Conservation (phyloP, 2,797 vertebrate species). For the Ctenosaura bakeri region DNA sequence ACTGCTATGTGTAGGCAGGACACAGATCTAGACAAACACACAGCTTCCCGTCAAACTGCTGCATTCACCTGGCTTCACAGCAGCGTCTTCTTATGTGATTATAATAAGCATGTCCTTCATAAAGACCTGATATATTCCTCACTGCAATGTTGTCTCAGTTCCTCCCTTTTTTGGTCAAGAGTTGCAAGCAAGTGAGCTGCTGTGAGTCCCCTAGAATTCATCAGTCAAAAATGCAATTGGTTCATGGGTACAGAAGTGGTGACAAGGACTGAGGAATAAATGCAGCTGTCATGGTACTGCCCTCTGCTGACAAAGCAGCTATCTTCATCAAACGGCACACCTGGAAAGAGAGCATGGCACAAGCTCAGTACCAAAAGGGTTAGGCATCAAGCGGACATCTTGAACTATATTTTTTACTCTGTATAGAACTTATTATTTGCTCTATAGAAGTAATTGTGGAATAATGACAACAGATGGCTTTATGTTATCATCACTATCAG, state of each 20-base stretch:
- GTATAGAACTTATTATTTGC: not conserved
- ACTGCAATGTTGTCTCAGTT: not conserved
- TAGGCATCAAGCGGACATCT: not conserved
- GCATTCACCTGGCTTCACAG: not conserved
- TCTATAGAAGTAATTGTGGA: not conserved
- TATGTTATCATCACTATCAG: not conserved
- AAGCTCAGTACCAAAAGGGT: not conserved
- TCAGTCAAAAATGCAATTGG: constrained; percentile 55
- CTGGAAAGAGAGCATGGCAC: constrained; percentile 68
- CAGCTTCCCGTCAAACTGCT: not conserved
- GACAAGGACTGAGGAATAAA: constrained; percentile 69
- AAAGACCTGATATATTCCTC: not conserved
- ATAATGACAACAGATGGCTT: not conserved
- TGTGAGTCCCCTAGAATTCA: accelerated
- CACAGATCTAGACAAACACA: not conserved
- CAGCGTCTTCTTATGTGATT: not conserved
- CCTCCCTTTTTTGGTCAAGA: not conserved
- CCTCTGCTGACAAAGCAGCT: constrained; percentile 61
- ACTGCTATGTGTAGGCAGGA: not conserved
- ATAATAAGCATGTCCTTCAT: not conserved
- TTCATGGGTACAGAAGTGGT: constrained; percentile 63
- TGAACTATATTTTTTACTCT: not conserved
- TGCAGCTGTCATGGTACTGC: constrained; percentile 55
- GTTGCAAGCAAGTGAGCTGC: not conserved
- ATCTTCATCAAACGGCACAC: constrained; percentile 71